Conservation (phyloP, 2,113 vertebrate species). For the Benthochromis sp. region DNA sequence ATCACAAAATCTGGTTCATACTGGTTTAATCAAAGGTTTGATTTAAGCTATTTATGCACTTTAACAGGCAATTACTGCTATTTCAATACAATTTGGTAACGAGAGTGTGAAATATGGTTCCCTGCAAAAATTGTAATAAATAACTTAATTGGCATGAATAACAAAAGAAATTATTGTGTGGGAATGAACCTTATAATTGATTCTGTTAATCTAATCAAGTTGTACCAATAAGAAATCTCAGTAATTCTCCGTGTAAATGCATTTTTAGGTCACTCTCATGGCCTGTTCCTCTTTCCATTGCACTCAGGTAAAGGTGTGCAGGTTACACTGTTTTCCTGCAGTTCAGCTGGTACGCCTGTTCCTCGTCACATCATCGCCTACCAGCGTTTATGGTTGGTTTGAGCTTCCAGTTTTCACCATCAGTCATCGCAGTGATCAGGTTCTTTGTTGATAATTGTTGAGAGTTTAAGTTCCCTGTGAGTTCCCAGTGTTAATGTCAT, state of each 20-base stretch:
- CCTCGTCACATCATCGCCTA: background rate
- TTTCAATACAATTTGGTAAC: accelerated
- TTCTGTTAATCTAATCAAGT: background rate
- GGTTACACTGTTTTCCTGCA: background rate
- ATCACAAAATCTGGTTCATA: background rate
- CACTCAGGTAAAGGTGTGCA: background rate
- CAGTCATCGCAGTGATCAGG: background rate
- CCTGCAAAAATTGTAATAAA: accelerated
- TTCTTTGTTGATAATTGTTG: background rate
- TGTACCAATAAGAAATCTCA: background rate
- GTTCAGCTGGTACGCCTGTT: background rate
- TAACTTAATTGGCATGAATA: background rate
- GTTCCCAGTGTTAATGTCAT: background rate
- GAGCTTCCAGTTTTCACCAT: background rate
- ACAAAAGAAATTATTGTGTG: background rate
- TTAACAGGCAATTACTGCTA: background rate
- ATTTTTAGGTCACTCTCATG: background rate
- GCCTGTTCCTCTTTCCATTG: background rate
- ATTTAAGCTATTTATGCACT: background rate
- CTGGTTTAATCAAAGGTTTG: background rate
- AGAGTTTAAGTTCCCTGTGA: background rate
- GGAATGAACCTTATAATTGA: background rate
- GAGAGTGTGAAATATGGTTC: background rate
- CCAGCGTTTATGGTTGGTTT: background rate
- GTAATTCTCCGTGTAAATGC: background rate